Percentiles rank a stretch among this genome's conserved stretches.
Conservation (phyloP, 2,888 invertebrate genomes). For the Xestia ashworthii region DNA sequence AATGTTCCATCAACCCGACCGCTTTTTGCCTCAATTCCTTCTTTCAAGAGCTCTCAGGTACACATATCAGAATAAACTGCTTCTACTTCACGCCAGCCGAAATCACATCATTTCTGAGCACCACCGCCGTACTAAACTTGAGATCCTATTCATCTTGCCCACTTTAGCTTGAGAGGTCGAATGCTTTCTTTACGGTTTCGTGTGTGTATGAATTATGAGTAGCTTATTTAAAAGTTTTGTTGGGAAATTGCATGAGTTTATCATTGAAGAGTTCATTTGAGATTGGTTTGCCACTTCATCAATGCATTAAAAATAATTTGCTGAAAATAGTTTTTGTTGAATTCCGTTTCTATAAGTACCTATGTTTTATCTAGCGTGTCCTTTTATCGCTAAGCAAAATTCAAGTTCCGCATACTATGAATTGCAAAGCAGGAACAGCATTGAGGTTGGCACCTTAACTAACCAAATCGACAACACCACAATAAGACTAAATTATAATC, state of each 20-base stretch:
- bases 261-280: background rate
- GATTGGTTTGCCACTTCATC: background rate
- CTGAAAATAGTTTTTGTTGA: background rate
- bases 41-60: conserved; percentile 60
- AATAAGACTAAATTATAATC: conserved; percentile 44
- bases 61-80: conserved; percentile 64
- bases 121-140: conserved; percentile 55
- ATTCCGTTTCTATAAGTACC: background rate
- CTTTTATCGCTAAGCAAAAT: background rate
- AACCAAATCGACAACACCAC: conserved; percentile 2
- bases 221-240: conserved; percentile 38
- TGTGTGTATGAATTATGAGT: conserved; percentile 44
- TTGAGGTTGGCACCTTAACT: background rate
- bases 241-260: background rate
- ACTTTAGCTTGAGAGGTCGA: conserved; percentile 50
- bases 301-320: background rate
- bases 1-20: conserved; percentile 57
- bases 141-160: conserved; percentile 60
- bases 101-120: conserved; percentile 65
- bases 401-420: background rate
- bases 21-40: conserved; percentile 52
- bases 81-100: conserved; percentile 58
- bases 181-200: conserved; percentile 50
- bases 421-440: background rate
- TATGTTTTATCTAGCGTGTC: too few species aligned